Evolutionary conservation across 2,113 vertebrate genomes (phyloP), one percentile per base, ranked within the genome.

Genomic region (Coracopsis vasa): DNA sequence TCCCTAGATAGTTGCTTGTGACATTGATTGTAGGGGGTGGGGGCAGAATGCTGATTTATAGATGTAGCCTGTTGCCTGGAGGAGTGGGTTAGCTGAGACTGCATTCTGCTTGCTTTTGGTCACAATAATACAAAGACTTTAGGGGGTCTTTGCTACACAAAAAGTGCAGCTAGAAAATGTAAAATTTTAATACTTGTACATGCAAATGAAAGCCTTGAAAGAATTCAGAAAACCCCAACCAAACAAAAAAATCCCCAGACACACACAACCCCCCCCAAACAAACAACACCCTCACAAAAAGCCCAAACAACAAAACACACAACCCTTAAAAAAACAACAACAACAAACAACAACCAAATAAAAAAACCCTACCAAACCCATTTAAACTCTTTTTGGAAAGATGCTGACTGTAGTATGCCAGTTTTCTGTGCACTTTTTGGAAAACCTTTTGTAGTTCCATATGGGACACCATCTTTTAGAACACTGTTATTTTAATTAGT

Each of bases 401-500:
- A 84, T 86, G 39, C 53, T 82, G 60, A 58, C 10, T 86, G 14
- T 35, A 69, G 28, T 77, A 85, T 96, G 86, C 90, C 80, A 86
- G 39, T 78, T 94, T 95, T 94, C 67, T 92, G 25, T 82, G 95
- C 37, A 24, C 66, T 95, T 92, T 73, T 96, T 97, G 89, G 92
- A 94, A 95, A 95, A 75, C 74, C 60, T 95, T 92, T 95, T 92
- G 92, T 77, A 53, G 71, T 94, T 96, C 94, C 96, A 92, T 95
- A 97, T 94, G 95, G 88, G 66, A 47, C 58, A 85, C 86, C 95
- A 96, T 92, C 83, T 94, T 97, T 94, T 94, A 91, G 77, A 94
- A 58, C 17, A 56, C 90, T 88, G 67, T 96, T 95, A 82, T 94
- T 95, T 96, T 96, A 97, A 96, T 97, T 96, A 94, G 92, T 70